phyloP scores from a whole-genome alignment of 1,140 invertebrate genomes.

The Drosophila oshimai region DNA sequence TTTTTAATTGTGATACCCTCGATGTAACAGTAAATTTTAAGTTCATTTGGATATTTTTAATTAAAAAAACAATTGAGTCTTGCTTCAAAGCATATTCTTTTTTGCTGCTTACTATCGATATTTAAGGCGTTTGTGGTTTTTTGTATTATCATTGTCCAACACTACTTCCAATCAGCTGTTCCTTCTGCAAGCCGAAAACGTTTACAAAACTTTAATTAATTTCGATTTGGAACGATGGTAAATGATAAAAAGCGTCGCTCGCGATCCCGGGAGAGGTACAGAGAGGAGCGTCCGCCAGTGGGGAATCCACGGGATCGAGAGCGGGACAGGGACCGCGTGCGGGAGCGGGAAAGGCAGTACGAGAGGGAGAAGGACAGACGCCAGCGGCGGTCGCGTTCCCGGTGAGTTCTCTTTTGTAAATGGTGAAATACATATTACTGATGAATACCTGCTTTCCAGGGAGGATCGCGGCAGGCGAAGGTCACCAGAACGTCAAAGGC shows the following conservation, averaged over 20 bases:
- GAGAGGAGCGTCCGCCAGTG: slow-evolving; percentile 44
- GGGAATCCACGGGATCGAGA: slow-evolving; percentile 44
- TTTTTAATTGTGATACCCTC: too few species aligned
- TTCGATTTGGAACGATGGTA: slow-evolving; percentile 71
- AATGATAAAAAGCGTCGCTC: slow-evolving; percentile 84
- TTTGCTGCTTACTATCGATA: not conserved
- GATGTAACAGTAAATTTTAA: too few species aligned
- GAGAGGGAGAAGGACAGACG: slow-evolving; percentile 68
- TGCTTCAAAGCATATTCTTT: not conserved
- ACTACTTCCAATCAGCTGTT: slow-evolving; percentile 15
- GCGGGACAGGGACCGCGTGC: slow-evolving; percentile 57
- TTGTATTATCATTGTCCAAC: not conserved
- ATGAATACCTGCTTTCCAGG: not conserved
- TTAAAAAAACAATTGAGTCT: too few species aligned
- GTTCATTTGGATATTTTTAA: too few species aligned
- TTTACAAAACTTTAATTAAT: not conserved
- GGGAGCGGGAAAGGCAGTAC: slow-evolving; percentile 47
- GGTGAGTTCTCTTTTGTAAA: slow-evolving; percentile 9
- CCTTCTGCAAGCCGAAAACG: not conserved
- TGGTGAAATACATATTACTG: not conserved
- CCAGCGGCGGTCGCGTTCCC: slow-evolving; percentile 71
- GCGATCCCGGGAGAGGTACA: slow-evolving; percentile 83
- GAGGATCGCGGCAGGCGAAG: slow-evolving; percentile 74
- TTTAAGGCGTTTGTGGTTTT: not conserved
- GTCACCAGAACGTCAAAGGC: slow-evolving; percentile 62